These are phyloP conservation scores for Chelonus formosanus DNA, from an alignment of 2,888 invertebrate species.

Conservation along the genomic window DNA sequence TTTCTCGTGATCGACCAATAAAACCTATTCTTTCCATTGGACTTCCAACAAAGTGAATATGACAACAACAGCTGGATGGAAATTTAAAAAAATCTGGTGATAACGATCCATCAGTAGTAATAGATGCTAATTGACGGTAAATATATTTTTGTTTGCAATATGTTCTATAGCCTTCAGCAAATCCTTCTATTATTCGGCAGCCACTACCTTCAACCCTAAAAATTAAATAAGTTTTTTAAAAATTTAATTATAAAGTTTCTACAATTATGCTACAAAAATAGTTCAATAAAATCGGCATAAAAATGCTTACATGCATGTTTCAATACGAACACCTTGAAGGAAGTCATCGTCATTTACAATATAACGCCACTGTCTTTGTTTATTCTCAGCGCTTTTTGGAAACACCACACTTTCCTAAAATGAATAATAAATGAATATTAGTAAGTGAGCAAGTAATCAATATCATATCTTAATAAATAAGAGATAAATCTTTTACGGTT, in stretches of 20 bases:
- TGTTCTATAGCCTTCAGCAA: slow-evolving; percentile 64
- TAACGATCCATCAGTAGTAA: slow-evolving; percentile 65
- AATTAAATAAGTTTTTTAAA: slow-evolving; percentile 1
- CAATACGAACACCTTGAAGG: slow-evolving; percentile 77
- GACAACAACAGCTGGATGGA: slow-evolving; percentile 82
- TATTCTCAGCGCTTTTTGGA: slow-evolving; percentile 72
- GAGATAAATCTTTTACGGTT: not conserved
- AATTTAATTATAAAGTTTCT: too few relatives aligned
- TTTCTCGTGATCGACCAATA: not conserved
- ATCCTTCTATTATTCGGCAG: slow-evolving; percentile 58
- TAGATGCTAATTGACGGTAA: slow-evolving; percentile 68
- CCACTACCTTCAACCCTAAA: slow-evolving; percentile 51
- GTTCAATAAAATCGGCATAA: too few relatives aligned
- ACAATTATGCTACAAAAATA: too few relatives aligned
- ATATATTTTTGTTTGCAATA: slow-evolving; percentile 71
- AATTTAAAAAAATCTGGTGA: slow-evolving; percentile 69
- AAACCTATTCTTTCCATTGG: slow-evolving; percentile 39
- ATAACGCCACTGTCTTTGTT: slow-evolving; percentile 73
- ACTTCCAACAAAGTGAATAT: slow-evolving; percentile 53
- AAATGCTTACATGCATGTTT: slow-evolving; percentile 74
- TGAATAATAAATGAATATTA: slow-evolving; percentile 6
- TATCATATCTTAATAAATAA: not conserved
- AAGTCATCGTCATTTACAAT: slow-evolving; percentile 75
- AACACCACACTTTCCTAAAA: slow-evolving; percentile 67
- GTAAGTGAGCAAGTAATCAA: not conserved